phyloP scores from a whole-genome alignment of 1,140 invertebrate species.

The Varroa destructor region DNA sequence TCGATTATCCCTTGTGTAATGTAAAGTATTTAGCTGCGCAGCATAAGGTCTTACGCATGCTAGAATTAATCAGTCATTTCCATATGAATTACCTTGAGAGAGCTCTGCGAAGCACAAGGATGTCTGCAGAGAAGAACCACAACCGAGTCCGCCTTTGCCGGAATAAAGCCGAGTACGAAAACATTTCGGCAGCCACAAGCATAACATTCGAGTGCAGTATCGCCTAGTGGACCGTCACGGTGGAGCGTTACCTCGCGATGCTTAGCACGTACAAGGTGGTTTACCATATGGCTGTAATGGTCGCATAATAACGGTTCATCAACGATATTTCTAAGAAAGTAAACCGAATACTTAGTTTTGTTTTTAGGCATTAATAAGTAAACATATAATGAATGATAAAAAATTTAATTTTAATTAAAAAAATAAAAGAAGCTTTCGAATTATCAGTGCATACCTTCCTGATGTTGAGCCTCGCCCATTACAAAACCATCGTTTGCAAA shows the following conservation, averaged over 20 bases:
- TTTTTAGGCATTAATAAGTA: too few species aligned
- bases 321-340: too few species aligned
- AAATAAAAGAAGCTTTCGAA: too few species aligned
- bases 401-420: too few species aligned
- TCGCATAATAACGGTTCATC: conserved; percentile 4
- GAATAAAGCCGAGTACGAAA: conserved; percentile 95
- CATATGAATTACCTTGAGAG: conserved; percentile 68
- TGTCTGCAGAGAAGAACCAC: conserved; percentile 94
- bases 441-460: conserved; percentile 47
- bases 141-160: conserved; percentile 95
- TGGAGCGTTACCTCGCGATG: conserved; percentile 98
- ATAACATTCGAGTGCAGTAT: conserved; percentile 95
- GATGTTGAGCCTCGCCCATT: conserved; percentile 95
- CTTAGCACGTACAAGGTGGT: conserved; percentile 92
- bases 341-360: too few species aligned
- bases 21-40: too few species aligned
- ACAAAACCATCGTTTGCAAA: conserved; percentile 99
- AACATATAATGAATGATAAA: too few species aligned
- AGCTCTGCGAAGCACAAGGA: conserved; percentile 91
- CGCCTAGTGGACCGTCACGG: conserved; percentile 88
- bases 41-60: too few species aligned
- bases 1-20: too few species aligned
- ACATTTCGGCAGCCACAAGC: conserved; percentile 94
- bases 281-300: conserved; percentile 76
- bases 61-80: conserved; percentile 54